These are phyloP conservation scores for Blennius ocellaris DNA, from an alignment of 2,113 vertebrate genomes.

Conservation along the genomic window DNA sequence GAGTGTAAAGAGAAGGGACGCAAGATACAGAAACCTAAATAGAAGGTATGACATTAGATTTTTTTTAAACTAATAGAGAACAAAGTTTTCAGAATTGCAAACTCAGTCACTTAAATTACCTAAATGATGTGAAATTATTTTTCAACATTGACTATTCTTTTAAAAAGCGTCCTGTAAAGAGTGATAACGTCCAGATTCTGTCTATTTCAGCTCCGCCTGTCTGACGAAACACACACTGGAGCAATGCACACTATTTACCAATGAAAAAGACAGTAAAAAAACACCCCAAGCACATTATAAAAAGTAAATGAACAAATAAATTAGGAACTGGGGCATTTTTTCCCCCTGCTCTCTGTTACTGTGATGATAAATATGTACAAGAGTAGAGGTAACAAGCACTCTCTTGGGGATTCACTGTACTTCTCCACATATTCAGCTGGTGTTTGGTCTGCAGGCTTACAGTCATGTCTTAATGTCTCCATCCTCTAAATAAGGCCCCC, in stretches of 20 bases:
- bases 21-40: too few species aligned
- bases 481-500: slow-evolving; percentile 66
- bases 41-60: too few species aligned
- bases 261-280: background rate
- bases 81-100: too few species aligned
- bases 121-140: too few species aligned
- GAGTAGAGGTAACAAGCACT: slow-evolving; percentile 36
- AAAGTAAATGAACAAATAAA: background rate
- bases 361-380: slow-evolving; percentile 36
- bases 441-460: slow-evolving; percentile 51
- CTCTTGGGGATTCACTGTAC: slow-evolving; percentile 32
- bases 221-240: background rate
- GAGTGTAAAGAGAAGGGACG: too few species aligned
- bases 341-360: slow-evolving; percentile 7
- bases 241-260: background rate
- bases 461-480: slow-evolving; percentile 64
- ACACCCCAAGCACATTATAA: background rate
- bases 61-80: too few species aligned
- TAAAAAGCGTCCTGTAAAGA: too few species aligned
- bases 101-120: too few species aligned
- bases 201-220: slow-evolving; percentile 10
- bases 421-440: slow-evolving; percentile 39
- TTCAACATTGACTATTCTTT: too few species aligned
- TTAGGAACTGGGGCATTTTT: background rate
- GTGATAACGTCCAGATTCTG: background rate